Evolutionary conservation across 2,113 vertebrate genomes (phyloP).

Genomic region (Lagenorhynchus albirostris): DNA sequence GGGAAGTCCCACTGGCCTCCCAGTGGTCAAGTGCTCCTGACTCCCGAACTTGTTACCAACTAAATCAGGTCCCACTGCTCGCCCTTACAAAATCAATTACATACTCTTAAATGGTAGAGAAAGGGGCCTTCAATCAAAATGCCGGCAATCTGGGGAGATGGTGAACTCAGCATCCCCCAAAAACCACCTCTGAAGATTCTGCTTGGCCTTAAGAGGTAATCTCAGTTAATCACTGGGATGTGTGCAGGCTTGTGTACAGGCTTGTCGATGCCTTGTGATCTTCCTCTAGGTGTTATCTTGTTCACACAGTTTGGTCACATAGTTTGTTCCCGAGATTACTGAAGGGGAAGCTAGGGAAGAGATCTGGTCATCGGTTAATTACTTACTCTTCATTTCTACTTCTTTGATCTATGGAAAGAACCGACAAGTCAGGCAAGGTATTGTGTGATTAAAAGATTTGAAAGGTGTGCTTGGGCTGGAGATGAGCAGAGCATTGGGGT

Average conservation of each 20-base stretch:
- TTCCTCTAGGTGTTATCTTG: background rate
- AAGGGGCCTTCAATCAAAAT: background rate
- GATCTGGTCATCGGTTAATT: background rate
- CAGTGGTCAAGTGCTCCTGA: background rate
- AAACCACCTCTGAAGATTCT: background rate
- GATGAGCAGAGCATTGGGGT: background rate
- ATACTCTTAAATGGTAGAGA: background rate
- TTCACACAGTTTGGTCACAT: background rate
- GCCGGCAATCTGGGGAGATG: background rate
- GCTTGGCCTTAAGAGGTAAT: background rate
- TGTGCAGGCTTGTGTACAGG: background rate
- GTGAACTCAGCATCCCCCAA: background rate
- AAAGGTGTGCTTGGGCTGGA: background rate
- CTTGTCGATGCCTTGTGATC: background rate
- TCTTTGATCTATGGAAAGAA: background rate
- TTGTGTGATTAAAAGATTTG: background rate
- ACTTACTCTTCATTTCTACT: background rate
- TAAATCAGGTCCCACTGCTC: background rate
- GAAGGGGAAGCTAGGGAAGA: background rate
- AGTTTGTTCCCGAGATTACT: background rate
- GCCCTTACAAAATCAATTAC: background rate
- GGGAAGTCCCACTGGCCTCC: background rate
- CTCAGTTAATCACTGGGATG: background rate
- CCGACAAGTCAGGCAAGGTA: background rate
- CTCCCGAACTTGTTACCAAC: background rate